These are phyloP conservation scores for Melanophora roralis DNA, from an alignment of 2,888 invertebrate genomes.

Conservation along the genomic window DNA sequence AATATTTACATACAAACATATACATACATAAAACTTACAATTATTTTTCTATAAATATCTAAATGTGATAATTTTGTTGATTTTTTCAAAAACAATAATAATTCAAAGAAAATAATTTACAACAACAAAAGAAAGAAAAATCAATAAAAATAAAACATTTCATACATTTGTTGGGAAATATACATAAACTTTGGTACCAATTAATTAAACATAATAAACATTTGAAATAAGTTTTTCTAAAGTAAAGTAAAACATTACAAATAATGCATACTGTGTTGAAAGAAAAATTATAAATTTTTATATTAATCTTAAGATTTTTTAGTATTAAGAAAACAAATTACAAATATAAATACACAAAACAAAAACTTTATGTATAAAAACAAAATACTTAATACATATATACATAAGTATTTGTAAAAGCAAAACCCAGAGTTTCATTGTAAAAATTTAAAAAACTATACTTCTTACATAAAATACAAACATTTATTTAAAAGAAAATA, in stretches of 20 bases:
- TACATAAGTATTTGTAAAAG: constrained; percentile 26
- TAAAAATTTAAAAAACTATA: constrained; percentile 35
- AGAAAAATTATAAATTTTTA: constrained; percentile 57
- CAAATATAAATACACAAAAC: constrained; percentile 14
- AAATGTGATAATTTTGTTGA: constrained; percentile 58
- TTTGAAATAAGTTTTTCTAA: background rate
- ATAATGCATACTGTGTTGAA: constrained; percentile 51
- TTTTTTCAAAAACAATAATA: constrained; percentile 26
- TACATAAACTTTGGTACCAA: too few species aligned
- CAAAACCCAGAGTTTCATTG: constrained; percentile 17
- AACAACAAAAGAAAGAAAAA: constrained; percentile 24
- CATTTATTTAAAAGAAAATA: constrained; percentile 38
- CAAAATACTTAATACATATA: constrained; percentile 12
- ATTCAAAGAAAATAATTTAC: constrained; percentile 33
- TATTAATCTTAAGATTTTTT: constrained; percentile 41
- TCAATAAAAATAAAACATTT: constrained; percentile 38
- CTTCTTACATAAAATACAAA: constrained; percentile 16
- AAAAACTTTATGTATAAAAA: constrained; percentile 13
- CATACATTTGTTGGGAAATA: background rate
- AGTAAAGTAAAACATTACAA: constrained; percentile 30
- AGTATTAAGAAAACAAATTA: constrained; percentile 3
- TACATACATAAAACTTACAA: background rate
- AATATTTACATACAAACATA: constrained; percentile 12
- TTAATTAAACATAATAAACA: too few species aligned
- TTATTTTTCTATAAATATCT: constrained; percentile 50